phyloP scores from a whole-genome alignment of 2,797 vertebrate genomes.

The Clarias laeviceps region DNA sequence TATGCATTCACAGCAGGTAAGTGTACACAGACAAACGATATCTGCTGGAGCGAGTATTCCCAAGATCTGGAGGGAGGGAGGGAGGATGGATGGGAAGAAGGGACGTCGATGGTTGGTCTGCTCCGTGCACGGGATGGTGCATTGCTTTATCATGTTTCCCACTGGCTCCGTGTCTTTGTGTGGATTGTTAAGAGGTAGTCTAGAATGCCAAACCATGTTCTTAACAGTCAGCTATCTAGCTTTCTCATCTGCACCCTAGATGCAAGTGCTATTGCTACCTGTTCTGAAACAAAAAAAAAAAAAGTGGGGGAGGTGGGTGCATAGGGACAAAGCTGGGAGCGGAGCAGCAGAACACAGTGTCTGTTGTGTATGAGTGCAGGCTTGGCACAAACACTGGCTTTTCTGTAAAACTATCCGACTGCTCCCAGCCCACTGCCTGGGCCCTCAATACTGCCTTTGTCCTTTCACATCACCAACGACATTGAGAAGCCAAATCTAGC shows the following conservation, averaged over 20 bases:
- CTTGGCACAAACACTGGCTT: conserved; percentile 76
- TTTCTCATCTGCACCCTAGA: conserved; percentile 69
- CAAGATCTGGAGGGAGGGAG: conserved; percentile 26
- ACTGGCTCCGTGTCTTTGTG: conserved; percentile 55
- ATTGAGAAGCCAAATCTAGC: conserved; percentile 75
- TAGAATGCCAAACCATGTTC: conserved; percentile 64
- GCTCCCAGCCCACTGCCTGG: conserved; percentile 72
- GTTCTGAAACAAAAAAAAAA: conserved; percentile 65
- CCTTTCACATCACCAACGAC: conserved; percentile 72
- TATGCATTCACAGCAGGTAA: conserved; percentile 47
- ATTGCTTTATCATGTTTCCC: conserved; percentile 54
- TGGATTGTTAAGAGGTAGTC: conserved; percentile 52
- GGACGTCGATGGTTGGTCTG: conserved; percentile 28
- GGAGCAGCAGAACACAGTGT: conserved; percentile 78
- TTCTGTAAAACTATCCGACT: conserved; percentile 81
- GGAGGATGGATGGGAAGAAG: not conserved
- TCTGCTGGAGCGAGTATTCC: conserved; percentile 45
- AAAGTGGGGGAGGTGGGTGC: conserved; percentile 54
- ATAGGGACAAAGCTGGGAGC: conserved; percentile 73
- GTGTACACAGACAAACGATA: conserved; percentile 41
- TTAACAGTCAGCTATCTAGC: conserved; percentile 69
- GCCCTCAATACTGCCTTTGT: conserved; percentile 80
- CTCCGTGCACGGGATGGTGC: conserved; percentile 36
- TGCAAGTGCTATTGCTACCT: conserved; percentile 67
- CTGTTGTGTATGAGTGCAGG: conserved; percentile 75